phyloP scores from a whole-genome alignment of 2,113 vertebrate species.

The Coregonus clupeaformis region DNA sequence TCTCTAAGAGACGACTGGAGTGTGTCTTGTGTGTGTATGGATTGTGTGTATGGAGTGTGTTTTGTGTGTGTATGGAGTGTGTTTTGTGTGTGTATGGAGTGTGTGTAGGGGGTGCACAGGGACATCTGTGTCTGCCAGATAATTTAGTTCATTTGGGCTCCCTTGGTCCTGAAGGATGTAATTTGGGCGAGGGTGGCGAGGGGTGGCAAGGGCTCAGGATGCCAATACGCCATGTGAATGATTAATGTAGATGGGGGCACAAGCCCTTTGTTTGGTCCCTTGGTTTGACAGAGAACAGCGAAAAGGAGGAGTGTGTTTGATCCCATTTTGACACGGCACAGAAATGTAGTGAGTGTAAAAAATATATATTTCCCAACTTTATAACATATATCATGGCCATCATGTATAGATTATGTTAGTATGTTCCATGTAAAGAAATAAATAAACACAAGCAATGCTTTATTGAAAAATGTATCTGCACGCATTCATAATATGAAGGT shows the following conservation, averaged over 20 bases:
- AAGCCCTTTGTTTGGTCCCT: slow-evolving; percentile 91
- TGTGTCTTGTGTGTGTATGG: slow-evolving; percentile 5
- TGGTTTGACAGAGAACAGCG: slow-evolving; percentile 85
- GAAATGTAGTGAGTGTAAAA: neutral
- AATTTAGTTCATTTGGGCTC: slow-evolving; percentile 86
- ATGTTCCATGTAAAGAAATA: too few relatives aligned
- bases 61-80: slow-evolving; percentile 3
- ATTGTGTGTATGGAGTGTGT: slow-evolving; percentile 62
- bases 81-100: slow-evolving; percentile 9
- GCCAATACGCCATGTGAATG: slow-evolving; percentile 95
- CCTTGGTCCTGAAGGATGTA: slow-evolving; percentile 95
- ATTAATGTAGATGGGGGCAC: slow-evolving; percentile 92
- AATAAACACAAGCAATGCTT: too few relatives aligned
- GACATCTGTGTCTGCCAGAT: slow-evolving; percentile 95
- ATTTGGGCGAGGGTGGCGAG: slow-evolving; percentile 88
- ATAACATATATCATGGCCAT: too few relatives aligned
- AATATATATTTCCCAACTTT: too few relatives aligned
- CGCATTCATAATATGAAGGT: too few relatives aligned
- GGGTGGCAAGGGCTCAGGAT: slow-evolving; percentile 74
- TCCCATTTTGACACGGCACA: neutral
- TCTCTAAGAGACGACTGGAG: too few relatives aligned
- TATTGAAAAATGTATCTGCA: too few relatives aligned
- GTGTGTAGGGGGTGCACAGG: slow-evolving; percentile 74
- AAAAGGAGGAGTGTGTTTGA: slow-evolving; percentile 63
- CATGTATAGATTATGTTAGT: too few relatives aligned